phyloP scores from a whole-genome alignment of 2,888 invertebrate species.

The Xylota segnis region DNA sequence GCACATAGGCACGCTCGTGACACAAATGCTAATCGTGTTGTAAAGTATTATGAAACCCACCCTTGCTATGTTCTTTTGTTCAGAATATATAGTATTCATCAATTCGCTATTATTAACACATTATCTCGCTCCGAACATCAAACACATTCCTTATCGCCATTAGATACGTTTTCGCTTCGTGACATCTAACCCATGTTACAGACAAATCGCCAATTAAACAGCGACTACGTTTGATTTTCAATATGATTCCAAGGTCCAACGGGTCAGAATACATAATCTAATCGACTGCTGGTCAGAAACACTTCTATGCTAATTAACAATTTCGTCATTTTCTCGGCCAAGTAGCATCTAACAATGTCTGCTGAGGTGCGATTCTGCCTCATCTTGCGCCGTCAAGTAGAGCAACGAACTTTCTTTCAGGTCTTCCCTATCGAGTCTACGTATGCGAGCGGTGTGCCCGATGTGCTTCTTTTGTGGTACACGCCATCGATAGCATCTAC shows the following conservation, averaged over 20 bases:
- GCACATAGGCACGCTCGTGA: background rate
- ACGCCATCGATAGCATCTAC: slow-evolving; percentile 21
- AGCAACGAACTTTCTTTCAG: slow-evolving; percentile 42
- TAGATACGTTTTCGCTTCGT: background rate
- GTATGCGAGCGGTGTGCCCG: background rate
- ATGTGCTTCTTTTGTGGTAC: slow-evolving; percentile 5
- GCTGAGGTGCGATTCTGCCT: background rate
- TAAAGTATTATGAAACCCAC: background rate
- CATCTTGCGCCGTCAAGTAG: slow-evolving; percentile 1
- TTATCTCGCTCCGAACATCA: slow-evolving; percentile 1
- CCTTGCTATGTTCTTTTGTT: background rate
- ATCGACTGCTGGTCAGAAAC: background rate
- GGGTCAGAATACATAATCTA: background rate
- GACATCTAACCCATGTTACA: slow-evolving; percentile 15
- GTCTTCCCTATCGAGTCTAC: background rate
- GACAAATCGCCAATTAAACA: slow-evolving; percentile 18
- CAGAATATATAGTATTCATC: background rate
- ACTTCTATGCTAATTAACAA: background rate
- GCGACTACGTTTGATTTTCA: background rate
- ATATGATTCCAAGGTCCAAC: background rate
- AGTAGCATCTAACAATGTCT: background rate
- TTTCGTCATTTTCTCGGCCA: background rate
- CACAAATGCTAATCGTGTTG: background rate
- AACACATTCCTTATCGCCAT: slow-evolving; percentile 27
- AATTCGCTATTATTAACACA: slow-evolving; percentile 2